Evolutionary conservation across 2,888 invertebrate genomes (phyloP).

Genomic region (Calephelis perditalis): DNA sequence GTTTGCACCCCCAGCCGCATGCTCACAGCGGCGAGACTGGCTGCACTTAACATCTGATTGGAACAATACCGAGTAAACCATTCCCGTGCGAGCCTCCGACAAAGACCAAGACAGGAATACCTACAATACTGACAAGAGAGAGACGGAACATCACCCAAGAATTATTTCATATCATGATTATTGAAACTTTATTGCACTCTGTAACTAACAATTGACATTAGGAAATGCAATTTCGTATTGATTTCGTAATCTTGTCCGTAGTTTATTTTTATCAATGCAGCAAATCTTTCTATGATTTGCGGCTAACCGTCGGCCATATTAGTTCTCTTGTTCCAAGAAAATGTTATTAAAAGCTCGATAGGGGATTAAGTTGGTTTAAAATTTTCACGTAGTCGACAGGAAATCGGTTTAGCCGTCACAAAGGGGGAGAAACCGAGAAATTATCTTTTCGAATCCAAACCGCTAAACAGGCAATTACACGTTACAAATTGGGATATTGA

Average conservation of each 20-base stretch:
- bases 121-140: conserved; percentile 21
- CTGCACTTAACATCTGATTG: conserved; percentile 78
- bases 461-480: conserved; percentile 74
- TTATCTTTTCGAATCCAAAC: conserved; percentile 71
- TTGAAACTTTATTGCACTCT: conserved; percentile 78
- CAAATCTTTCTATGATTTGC: conserved; percentile 77
- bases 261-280: conserved; percentile 76
- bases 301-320: conserved; percentile 65
- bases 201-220: conserved; percentile 79
- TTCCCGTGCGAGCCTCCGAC: conserved; percentile 72
- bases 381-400: conserved; percentile 73
- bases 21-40: conserved; percentile 74
- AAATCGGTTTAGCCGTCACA: conserved; percentile 71
- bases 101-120: conserved; percentile 51
- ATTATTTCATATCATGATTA: conserved; percentile 78
- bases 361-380: conserved; percentile 69
- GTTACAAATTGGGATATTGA: conserved; percentile 69
- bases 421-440: conserved; percentile 74
- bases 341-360: conserved; percentile 74
- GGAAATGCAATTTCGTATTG: conserved; percentile 78
- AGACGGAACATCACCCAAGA: conserved; percentile 62
- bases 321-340: conserved; percentile 65
- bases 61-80: conserved; percentile 79
- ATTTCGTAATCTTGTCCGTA: conserved; percentile 69
- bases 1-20: conserved; percentile 78